These are phyloP conservation scores for Alca torda DNA, from an alignment of 2,797 vertebrate genomes.

Conservation along the genomic window DNA sequence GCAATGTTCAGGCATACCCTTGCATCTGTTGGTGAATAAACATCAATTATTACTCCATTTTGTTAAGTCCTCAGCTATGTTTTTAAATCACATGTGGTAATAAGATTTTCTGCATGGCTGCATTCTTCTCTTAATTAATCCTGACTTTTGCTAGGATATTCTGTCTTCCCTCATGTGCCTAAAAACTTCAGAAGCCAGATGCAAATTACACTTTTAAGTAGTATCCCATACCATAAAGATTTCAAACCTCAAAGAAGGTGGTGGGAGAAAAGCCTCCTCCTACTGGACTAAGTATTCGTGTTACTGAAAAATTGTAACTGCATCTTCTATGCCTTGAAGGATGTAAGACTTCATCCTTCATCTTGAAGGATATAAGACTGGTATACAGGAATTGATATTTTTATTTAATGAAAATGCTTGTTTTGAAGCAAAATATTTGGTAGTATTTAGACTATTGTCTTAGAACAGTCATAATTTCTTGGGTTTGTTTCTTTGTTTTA, in stretches of 20 bases:
- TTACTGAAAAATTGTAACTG: not conserved
- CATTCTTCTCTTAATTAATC: not conserved
- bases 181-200: not conserved
- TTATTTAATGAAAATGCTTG: not conserved
- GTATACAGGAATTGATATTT: not conserved
- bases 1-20: not conserved
- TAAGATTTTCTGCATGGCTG: not conserved
- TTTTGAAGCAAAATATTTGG: not conserved
- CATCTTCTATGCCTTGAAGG: not conserved
- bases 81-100: not conserved
- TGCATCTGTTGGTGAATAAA: not conserved
- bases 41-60: not conserved
- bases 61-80: not conserved
- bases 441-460: not conserved
- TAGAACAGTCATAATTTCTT: not conserved
- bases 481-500: not conserved
- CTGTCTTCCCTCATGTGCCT: not conserved
- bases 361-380: not conserved
- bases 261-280: not conserved
- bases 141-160: not conserved
- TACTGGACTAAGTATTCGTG: not conserved
- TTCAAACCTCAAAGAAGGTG: not conserved
- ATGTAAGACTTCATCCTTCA: not conserved
- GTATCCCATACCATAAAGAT: not conserved
- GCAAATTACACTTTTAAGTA: constrained; percentile 17